A percentile compares a stretch with the other conserved stretches of the same genome.
These are phyloP conservation scores for Notocelia uddmanniana DNA, from an alignment of 2,888 invertebrate species.

Conservation along the genomic window DNA sequence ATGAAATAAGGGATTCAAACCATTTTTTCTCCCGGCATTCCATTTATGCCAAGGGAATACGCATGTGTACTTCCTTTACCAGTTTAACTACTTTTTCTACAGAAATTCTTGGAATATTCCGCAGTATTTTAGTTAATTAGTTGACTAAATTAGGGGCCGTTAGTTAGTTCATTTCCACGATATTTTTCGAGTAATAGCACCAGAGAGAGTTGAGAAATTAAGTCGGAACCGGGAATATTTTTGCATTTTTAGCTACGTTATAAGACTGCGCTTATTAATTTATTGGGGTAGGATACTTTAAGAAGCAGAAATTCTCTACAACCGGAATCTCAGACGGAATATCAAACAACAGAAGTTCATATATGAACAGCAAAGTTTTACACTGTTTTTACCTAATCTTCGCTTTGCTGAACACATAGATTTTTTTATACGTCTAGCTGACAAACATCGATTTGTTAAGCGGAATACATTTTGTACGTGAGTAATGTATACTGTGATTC, in stretches of 20 bases:
- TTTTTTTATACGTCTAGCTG: too few relatives aligned
- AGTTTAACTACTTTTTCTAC: conserved; percentile 47
- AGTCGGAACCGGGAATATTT: conserved; percentile 18
- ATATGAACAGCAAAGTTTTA: background rate
- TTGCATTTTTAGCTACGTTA: conserved; percentile 25
- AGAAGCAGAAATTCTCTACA: conserved; percentile 1
- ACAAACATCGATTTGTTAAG: too few relatives aligned
- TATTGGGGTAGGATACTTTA: conserved; percentile 19
- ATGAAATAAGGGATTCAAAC: conserved; percentile 49
- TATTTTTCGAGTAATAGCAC: conserved; percentile 42
- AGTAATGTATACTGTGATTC: too few relatives aligned
- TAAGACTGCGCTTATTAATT: conserved; percentile 32
- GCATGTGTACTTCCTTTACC: conserved; percentile 57
- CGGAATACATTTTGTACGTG: too few relatives aligned
- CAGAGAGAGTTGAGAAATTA: conserved; percentile 35
- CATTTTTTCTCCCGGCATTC: conserved; percentile 56
- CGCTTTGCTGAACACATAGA: too few relatives aligned
- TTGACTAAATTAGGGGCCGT: conserved; percentile 51
- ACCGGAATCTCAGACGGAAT: conserved; percentile 6
- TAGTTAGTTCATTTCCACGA: conserved; percentile 46
- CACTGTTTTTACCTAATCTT: too few relatives aligned
- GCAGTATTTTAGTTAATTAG: conserved; percentile 53
- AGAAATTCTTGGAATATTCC: conserved; percentile 48
- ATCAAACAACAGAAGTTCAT: background rate
- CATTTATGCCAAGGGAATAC: conserved; percentile 54